These are phyloP conservation scores for Toxotes jaculatrix DNA, from an alignment of 2,113 vertebrate species.

Conservation along the genomic window DNA sequence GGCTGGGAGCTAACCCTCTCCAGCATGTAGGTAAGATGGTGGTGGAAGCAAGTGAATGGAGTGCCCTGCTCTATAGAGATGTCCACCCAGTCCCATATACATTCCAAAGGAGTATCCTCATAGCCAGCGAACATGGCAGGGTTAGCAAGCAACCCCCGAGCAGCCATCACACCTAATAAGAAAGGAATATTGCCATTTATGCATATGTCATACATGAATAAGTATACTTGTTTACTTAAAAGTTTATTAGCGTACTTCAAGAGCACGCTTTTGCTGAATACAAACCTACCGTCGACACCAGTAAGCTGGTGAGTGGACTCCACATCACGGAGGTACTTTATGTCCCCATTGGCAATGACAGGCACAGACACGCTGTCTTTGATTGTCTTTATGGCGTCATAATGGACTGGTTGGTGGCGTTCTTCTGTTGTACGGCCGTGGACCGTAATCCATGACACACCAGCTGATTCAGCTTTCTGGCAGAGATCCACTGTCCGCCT, in stretches of 20 bases:
- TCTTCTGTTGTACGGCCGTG: constrained; percentile 94
- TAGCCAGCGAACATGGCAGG: constrained; percentile 96
- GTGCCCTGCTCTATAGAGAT: constrained; percentile 93
- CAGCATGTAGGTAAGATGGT: constrained; percentile 98
- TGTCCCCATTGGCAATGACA: constrained; percentile 94
- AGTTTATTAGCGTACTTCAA: neutral
- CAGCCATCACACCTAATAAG: constrained; percentile 92
- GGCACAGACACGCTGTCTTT: constrained; percentile 93
- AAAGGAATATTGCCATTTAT: neutral
- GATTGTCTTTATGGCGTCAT: constrained; percentile 94
- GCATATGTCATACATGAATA: neutral
- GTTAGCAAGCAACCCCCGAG: constrained; percentile 93
- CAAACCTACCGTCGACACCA: constrained; percentile 90
- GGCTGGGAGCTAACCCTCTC: constrained; percentile 95
- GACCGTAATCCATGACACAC: constrained; percentile 96
- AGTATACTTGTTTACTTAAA: neutral
- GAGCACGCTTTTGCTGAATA: neutral
- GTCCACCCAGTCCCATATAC: constrained; percentile 97
- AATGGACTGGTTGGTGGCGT: constrained; percentile 95
- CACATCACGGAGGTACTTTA: constrained; percentile 92
- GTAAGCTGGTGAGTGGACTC: constrained; percentile 88
- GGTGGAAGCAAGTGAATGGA: constrained; percentile 95
- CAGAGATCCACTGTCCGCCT: constrained; percentile 93
- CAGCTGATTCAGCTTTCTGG: constrained; percentile 93
- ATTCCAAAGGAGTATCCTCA: constrained; percentile 92